phyloP scores from a whole-genome alignment of 2,113 vertebrate species.

The Pachycephala philippinensis region DNA sequence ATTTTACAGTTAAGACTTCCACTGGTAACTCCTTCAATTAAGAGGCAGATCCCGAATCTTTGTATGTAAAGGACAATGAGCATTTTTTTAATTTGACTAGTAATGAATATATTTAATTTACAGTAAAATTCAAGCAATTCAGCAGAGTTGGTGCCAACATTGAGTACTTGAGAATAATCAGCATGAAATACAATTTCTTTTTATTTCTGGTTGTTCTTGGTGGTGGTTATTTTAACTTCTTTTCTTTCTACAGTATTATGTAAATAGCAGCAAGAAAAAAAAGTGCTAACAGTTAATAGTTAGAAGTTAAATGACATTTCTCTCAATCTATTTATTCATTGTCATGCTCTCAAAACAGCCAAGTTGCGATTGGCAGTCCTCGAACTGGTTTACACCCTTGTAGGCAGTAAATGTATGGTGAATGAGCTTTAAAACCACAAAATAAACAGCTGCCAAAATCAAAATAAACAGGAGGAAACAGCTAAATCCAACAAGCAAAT shows the following conservation, averaged over 20 bases:
- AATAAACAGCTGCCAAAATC: not conserved
- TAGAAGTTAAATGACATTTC: not conserved
- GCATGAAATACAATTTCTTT: not conserved
- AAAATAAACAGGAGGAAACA: not conserved
- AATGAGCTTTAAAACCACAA: not conserved
- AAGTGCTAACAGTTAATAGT: not conserved
- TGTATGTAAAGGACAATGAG: not conserved
- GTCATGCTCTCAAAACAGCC: not conserved
- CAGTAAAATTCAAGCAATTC: not conserved
- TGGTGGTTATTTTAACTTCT: not conserved
- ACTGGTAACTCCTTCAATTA: not conserved
- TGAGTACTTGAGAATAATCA: not conserved
- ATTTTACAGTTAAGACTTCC: not conserved
- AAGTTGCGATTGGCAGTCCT: not conserved
- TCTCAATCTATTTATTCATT: not conserved
- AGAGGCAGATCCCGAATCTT: not conserved
- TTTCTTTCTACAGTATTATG: not conserved
- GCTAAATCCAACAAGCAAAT: not conserved
- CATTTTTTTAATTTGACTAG: not conserved
- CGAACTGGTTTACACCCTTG: not conserved
- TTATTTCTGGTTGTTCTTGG: not conserved
- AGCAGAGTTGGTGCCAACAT: rapidly evolving
- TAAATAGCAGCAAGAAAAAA: not conserved
- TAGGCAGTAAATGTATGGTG: not conserved
- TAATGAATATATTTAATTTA: not conserved